Evolutionary conservation across 2,113 vertebrate genomes (phyloP).

Genomic region (Tichodroma muraria): DNA sequence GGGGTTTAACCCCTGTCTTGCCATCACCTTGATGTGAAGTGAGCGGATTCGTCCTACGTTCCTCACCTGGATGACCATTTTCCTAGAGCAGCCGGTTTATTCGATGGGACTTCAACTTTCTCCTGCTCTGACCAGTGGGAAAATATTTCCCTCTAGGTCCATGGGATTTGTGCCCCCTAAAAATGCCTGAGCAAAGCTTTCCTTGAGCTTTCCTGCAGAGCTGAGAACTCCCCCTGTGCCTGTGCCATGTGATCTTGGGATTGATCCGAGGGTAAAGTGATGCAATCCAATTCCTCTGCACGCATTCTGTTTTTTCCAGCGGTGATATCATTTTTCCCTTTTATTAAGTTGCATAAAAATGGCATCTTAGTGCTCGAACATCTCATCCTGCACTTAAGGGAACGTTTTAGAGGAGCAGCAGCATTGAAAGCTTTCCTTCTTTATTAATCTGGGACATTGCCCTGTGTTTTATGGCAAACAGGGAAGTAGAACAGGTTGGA

Average conservation of each 20-base stretch:
- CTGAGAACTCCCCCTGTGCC: background rate
- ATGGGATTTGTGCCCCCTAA: background rate
- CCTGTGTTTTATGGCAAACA: background rate
- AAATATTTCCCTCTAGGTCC: background rate
- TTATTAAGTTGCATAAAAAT: conserved; percentile 36
- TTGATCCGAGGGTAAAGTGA: background rate
- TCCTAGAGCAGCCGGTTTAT: background rate
- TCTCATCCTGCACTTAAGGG: conserved; percentile 29
- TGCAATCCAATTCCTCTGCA: background rate
- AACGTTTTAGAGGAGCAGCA: background rate
- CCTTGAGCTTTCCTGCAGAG: background rate
- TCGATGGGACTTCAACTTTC: background rate
- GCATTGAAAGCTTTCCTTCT: background rate
- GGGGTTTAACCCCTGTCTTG: background rate
- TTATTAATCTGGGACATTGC: background rate
- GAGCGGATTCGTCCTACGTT: background rate
- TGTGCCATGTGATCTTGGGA: background rate
- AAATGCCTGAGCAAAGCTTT: background rate
- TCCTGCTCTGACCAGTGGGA: background rate
- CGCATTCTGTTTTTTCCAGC: background rate
- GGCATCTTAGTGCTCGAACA: background rate
- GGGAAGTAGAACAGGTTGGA: background rate
- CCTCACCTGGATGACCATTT: background rate
- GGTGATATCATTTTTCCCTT: conserved; percentile 22
- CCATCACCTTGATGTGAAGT: rapidly evolving